phyloP scores from a whole-genome alignment of 35 echinoderm and acorn worm genomes.

The Patiria miniata region DNA sequence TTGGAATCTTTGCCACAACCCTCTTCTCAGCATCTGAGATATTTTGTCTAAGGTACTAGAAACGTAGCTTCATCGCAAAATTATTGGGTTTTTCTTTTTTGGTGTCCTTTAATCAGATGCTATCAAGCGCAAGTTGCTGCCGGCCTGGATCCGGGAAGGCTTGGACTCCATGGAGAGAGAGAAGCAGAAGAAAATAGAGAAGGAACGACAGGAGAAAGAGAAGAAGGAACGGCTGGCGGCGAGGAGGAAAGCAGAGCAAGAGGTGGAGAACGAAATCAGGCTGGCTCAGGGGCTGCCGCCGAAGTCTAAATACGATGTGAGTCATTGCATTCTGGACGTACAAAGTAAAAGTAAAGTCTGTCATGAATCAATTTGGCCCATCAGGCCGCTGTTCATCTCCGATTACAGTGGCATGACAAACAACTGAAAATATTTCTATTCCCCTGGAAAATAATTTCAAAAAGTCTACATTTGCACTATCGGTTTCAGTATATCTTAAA shows the following conservation, averaged over 20 bases:
- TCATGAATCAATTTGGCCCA: neutral
- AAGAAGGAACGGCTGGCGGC: slow-evolving; percentile 72
- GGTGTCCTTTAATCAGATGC: slow-evolving; percentile 51
- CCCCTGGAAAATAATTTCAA: neutral
- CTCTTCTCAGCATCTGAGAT: too few relatives aligned
- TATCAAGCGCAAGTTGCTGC: slow-evolving; percentile 81
- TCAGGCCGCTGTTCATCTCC: too few relatives aligned
- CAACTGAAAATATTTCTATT: too few relatives aligned
- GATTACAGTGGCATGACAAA: neutral
- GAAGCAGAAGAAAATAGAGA: slow-evolving; percentile 90
- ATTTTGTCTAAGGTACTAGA: too few relatives aligned
- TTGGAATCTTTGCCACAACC: too few relatives aligned
- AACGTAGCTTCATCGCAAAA: too few relatives aligned
- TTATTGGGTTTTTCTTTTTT: too few relatives aligned
- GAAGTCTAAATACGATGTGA: slow-evolving; percentile 91
- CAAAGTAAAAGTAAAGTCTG: too few relatives aligned
- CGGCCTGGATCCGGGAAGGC: slow-evolving; percentile 94
- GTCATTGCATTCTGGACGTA: neutral
- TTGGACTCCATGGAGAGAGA: slow-evolving; percentile 95
- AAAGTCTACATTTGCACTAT: too few relatives aligned
- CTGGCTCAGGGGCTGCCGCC: slow-evolving; percentile 60
- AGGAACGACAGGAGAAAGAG: slow-evolving; percentile 63
- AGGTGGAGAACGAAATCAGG: slow-evolving; percentile 62
- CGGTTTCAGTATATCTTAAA: too few relatives aligned
- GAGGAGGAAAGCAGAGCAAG: slow-evolving; percentile 81